Evolutionary conservation across 2,797 vertebrate genomes (phyloP).

Genomic region (Poecilia velifera): DNA sequence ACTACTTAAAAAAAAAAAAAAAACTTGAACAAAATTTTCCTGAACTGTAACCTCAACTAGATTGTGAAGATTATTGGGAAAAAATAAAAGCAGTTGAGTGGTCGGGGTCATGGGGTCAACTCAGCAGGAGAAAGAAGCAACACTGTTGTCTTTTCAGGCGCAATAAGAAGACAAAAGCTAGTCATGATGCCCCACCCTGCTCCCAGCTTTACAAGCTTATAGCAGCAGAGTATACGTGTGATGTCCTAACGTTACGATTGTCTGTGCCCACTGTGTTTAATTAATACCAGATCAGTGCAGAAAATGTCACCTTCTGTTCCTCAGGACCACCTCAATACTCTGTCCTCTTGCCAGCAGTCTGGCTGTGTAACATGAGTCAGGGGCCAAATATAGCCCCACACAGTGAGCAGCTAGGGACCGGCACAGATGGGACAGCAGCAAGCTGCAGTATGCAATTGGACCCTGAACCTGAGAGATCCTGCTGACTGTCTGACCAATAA

Average conservation of each 20-base stretch:
- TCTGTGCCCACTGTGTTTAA: slow-evolving; percentile 36
- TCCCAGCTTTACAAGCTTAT: background rate
- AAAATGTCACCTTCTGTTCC: slow-evolving; percentile 70
- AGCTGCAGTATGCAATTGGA: slow-evolving; percentile 76
- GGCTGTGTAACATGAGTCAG: slow-evolving; percentile 92
- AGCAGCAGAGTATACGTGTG: background rate
- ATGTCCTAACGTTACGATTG: slow-evolving; percentile 16
- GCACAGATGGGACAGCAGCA: slow-evolving; percentile 89
- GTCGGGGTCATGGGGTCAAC: slow-evolving; percentile 43
- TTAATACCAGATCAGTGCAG: slow-evolving; percentile 34
- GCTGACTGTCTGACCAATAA: slow-evolving; percentile 57
- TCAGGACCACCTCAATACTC: slow-evolving; percentile 67
- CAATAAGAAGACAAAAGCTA: background rate
- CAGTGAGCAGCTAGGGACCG: slow-evolving; percentile 83
- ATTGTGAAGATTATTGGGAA: background rate
- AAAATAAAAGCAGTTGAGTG: slow-evolving; percentile 8
- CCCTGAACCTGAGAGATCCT: slow-evolving; percentile 68
- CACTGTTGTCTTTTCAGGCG: background rate
- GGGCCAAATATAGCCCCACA: slow-evolving; percentile 93
- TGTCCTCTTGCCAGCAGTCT: slow-evolving; percentile 83
- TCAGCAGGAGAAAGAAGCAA: slow-evolving; percentile 21
- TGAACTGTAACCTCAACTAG: slow-evolving; percentile 5
- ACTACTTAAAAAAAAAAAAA: background rate
- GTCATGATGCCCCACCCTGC: slow-evolving; percentile 19
- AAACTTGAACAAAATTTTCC: background rate